Conservation (phyloP, 2,888 invertebrate genomes). For the Ophion ventricosus region DNA sequence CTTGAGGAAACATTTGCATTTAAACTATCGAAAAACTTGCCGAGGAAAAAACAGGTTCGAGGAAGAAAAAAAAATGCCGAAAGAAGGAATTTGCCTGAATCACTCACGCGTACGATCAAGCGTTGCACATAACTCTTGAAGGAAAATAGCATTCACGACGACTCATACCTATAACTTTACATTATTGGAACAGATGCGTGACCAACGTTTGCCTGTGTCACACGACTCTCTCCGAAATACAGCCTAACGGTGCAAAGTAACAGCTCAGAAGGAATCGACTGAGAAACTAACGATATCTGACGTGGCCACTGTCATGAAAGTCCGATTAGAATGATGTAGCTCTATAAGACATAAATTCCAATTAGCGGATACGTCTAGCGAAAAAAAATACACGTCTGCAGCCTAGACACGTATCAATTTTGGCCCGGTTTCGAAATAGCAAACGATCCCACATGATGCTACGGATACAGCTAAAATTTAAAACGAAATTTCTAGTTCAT, state of each 20-base stretch:
- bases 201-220: neutral
- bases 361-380: neutral
- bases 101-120: neutral
- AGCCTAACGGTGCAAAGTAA: neutral
- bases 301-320: slow-evolving; percentile 7
- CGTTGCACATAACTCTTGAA: neutral
- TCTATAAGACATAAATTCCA: slow-evolving; percentile 12
- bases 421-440: neutral
- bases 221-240: neutral
- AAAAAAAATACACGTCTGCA: neutral
- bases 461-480: neutral
- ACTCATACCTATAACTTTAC: neutral
- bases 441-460: neutral
- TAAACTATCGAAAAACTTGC: slow-evolving; percentile 11
- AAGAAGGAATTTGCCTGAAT: slow-evolving; percentile 10
- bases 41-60: slow-evolving; percentile 6
- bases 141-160: neutral
- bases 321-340: slow-evolving; percentile 13
- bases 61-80: slow-evolving; percentile 2
- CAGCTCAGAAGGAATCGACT: neutral
- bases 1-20: slow-evolving; percentile 25
- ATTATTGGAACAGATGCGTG: neutral
- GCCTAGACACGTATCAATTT: neutral
- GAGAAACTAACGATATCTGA: slow-evolving; percentile 11
- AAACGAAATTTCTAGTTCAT: neutral